Evolutionary conservation across 2,888 invertebrate genomes (phyloP).

Genomic region (Ophion obscuratus): DNA sequence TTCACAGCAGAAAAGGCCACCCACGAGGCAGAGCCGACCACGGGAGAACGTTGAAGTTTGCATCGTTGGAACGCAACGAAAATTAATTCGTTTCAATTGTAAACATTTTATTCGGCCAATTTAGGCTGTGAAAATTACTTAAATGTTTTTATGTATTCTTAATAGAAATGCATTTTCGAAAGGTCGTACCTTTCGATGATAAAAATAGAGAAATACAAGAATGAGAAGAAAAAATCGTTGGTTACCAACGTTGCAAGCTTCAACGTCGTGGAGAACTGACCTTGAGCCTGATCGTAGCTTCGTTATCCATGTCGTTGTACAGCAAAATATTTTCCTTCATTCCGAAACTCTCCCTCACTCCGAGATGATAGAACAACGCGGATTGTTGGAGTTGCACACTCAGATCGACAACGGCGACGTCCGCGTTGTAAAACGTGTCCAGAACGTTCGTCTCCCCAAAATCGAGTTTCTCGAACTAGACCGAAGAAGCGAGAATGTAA

Average conservation of each 20-base stretch:
- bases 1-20: neutral
- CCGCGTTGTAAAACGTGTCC: conserved; percentile 99
- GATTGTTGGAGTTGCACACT: conserved; percentile 96
- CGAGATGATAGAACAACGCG: conserved; percentile 97
- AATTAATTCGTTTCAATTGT: too few species aligned
- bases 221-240: neutral
- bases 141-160: too few species aligned
- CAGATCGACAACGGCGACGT: conserved; percentile 97
- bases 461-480: conserved; percentile 97
- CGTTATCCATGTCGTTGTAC: conserved; percentile 95
- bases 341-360: conserved; percentile 98
- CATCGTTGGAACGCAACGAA: too few species aligned
- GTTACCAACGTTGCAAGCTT: neutral
- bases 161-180: too few species aligned
- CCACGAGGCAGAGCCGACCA: too few species aligned
- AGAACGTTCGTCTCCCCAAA: conserved; percentile 98
- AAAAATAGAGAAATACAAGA: neutral
- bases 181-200: too few species aligned
- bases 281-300: conserved; percentile 94
- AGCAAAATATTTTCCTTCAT: conserved; percentile 97
- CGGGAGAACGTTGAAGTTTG: too few species aligned
- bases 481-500: neutral
- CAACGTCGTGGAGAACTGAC: conserved; percentile 84
- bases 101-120: neutral
- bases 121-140: too few species aligned